Base-by-base conservation (phyloP, 2,113 vertebrate genomes). In the Aspiorhynchus laticeps region DNA sequence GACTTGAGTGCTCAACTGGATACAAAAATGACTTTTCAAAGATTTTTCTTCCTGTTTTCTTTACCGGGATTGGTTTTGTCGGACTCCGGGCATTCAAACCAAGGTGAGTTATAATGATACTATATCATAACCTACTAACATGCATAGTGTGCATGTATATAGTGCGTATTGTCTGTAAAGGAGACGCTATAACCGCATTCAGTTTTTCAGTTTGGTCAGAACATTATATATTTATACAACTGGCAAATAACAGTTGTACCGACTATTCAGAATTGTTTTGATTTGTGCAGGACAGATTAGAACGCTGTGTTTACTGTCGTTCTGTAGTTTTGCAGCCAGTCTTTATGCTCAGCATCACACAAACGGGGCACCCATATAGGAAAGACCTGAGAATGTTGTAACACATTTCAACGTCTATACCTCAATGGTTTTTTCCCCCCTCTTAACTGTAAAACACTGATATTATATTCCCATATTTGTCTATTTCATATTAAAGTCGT, bases 41-140 rank as follows among this genome's bases (percentile, higher is more conserved):
- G 91, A 92, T 90, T 91, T 85, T 94, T 91, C 69, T 89, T 95
- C 87, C 65, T 94, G 76, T 88, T 95, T 76, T 88, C 94, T 84
- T 86, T 95, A 88, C 90, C 94, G 24, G 87, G 90, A 92, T 92
- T 93, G 91, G 86, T 92, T 86, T 87, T 93, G 91, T 89, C 93
- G 86, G 94, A 95, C 89, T 89, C 93, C 56, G 92, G 89, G 46
- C 91, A 92, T 88, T 89, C 92, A 12, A 95, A 95, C 91, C 94
- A 94, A 92, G 95, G 95, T 96, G 92, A 93, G 94, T 71, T 80
- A 31, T 41, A 31, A 33, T 69, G 7, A 43, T 46, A 48, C 28
- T 31, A 11, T 43, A 67, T 21, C 36, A 19, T 82, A 48, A 19
- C 56, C 56, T 61, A n/a, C 7, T 38, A 5, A 61, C 7, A 41